Evolutionary conservation across 2,797 vertebrate genomes (phyloP).

Genomic region (Orestias chungarensis): DNA sequence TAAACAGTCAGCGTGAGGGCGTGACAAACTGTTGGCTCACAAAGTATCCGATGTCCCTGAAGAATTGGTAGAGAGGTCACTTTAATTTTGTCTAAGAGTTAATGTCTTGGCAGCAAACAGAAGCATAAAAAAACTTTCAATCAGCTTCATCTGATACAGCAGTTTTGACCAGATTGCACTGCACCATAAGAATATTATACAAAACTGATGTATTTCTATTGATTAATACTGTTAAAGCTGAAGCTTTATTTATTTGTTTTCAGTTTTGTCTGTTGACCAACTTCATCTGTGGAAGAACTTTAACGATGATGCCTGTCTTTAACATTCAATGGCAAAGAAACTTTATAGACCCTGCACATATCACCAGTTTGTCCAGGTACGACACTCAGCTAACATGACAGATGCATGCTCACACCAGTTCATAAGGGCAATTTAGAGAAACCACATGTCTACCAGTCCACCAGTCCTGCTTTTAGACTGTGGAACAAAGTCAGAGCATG

Average conservation of each 20-base stretch:
- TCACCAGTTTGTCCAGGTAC: background rate
- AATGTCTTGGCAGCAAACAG: background rate
- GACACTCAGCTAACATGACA: too few species aligned
- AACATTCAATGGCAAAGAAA: background rate
- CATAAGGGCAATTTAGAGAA: background rate
- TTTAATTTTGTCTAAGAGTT: constrained; percentile 3
- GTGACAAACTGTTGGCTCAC: background rate
- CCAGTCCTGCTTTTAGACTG: background rate
- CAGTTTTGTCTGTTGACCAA: background rate
- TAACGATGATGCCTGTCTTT: background rate
- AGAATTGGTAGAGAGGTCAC: constrained; percentile 46
- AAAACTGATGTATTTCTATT: background rate
- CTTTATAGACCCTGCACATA: too few species aligned
- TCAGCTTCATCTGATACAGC: background rate
- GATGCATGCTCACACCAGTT: background rate
- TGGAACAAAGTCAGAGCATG: background rate
- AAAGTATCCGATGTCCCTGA: constrained; percentile 36
- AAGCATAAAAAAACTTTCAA: background rate
- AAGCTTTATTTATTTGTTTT: background rate
- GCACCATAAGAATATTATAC: background rate
- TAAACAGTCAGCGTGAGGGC: constrained; percentile 1
- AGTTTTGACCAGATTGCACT: background rate
- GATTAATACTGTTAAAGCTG: background rate
- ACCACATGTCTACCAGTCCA: background rate
- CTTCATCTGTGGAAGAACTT: constrained; percentile 31